phyloP scores from a whole-genome alignment of 2,888 invertebrate genomes.

The Sesamia inferens region DNA sequence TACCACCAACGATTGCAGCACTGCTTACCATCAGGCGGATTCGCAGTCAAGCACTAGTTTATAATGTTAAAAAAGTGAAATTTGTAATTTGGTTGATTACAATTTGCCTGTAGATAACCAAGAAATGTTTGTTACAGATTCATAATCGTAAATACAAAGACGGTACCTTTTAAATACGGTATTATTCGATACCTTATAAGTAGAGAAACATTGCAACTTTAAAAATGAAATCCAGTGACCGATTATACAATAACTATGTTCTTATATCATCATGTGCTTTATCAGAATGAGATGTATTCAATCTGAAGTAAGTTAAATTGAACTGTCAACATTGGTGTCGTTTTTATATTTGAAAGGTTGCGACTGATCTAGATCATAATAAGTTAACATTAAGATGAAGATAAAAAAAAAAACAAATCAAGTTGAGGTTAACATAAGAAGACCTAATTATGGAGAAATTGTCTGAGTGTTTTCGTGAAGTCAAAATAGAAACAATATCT shows the following conservation, averaged over 20 bases:
- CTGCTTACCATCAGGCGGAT: too few relatives aligned
- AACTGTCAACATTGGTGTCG: constrained; percentile 16
- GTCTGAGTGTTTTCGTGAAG: not conserved
- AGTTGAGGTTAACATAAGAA: not conserved
- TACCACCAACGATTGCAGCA: too few relatives aligned
- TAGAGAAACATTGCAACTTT: not conserved
- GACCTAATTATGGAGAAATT: not conserved
- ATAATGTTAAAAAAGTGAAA: too few relatives aligned
- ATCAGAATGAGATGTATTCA: constrained; percentile 13
- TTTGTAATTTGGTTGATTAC: not conserved
- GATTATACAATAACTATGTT: constrained; percentile 13
- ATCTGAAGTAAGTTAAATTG: constrained; percentile 26
- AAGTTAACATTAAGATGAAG: constrained; percentile 9
- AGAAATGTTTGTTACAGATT: not conserved
- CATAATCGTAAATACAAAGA: not conserved
- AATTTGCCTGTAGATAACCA: not conserved
- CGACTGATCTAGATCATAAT: constrained; percentile 15
- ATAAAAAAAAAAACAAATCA: not conserved
- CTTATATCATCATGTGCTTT: constrained; percentile 4
- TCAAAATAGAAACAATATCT: not conserved
- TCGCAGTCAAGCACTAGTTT: too few relatives aligned
- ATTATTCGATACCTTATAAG: not conserved
- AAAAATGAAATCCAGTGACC: not conserved
- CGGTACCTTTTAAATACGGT: too few relatives aligned
- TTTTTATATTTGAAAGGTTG: constrained; percentile 6